Base-by-base conservation (phyloP, 2,797 vertebrate species). In the Tarsius wallacei region DNA sequence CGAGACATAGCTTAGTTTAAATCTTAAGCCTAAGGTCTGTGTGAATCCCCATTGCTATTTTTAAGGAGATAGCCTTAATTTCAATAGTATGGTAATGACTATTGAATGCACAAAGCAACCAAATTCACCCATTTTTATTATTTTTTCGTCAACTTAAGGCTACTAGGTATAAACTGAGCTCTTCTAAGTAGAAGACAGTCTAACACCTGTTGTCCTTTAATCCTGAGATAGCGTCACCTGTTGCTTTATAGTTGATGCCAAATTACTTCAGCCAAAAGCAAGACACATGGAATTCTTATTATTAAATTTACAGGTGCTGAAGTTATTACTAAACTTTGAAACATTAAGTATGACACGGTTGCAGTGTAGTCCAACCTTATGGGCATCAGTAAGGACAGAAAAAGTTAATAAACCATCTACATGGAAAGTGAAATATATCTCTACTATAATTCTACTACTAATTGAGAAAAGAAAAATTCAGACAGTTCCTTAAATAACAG, bases 41-140 rank as follows among this genome's bases (percentile, higher is more conserved):
- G 36, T 53, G 49, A 81, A 51, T 93, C 51, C 63, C 70, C 19
- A 74, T 13, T 63, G 59, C 33, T 88, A 5, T 93, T 95, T 93
- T 85, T 68, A 95, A 88, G 81, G 33, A 80, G 4, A 57, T 81
- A 26, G 55, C 57, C 42, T 94, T 71, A 80, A 78, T 70, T 94
- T 91, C 47, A 80, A 26, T 55, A 91, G 84, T 66, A 24, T 64
- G 17, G 28, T 71, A 63, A 83, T 90, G 24, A 77, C 28, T 71
- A 42, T 14, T n/a, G 63, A 66, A 93, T 49, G 36, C 24, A 80
- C 47, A 70, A 80, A 93, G 36, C 15, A 71, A 16, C 16, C 42
- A 57, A 42, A 42, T 91, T 74, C 84, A 33, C 95, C 13, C 66
- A 84, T 36, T 90, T 92, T 51, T 42, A 74, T 74, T 9, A 83